A percentile compares a stretch with the other conserved stretches of the same genome.
Evolutionary conservation across 2,888 invertebrate species (phyloP).

Genomic region (Magallana nippona): DNA sequence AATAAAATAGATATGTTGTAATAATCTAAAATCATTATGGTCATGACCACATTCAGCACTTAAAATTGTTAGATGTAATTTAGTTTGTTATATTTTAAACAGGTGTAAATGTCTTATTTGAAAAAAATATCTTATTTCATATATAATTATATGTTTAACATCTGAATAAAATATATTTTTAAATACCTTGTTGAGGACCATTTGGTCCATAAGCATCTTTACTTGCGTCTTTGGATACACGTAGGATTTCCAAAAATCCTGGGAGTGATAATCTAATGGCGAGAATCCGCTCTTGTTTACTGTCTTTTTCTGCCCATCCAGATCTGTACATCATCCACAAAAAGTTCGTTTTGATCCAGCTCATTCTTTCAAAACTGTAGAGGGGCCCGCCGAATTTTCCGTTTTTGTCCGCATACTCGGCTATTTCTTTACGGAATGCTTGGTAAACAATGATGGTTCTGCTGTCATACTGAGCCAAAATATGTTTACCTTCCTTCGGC

Average conservation of each 20-base stretch:
- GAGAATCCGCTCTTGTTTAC: slow-evolving; percentile 70
- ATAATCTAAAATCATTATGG: no score
- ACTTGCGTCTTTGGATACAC: background rate
- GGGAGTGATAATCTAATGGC: slow-evolving; percentile 57
- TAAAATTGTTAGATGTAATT: no score
- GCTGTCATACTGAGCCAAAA: slow-evolving; percentile 72
- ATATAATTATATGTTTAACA: no score
- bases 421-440: slow-evolving; percentile 72
- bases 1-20: no score
- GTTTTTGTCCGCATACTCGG: slow-evolving; percentile 69
- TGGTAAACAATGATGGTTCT: slow-evolving; percentile 72
- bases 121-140: no score
- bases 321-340: slow-evolving; percentile 78
- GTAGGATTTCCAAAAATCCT: slow-evolving; percentile 10
- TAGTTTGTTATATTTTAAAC: no score
- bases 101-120: no score
- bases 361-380: slow-evolving; percentile 70
- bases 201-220: background rate
- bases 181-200: background rate
- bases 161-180: no score
- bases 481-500: slow-evolving; percentile 73
- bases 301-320: slow-evolving; percentile 73
- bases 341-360: slow-evolving; percentile 78
- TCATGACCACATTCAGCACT: no score
- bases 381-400: slow-evolving; percentile 72